These are phyloP conservation scores for Holotrichia oblita DNA, from an alignment of 1,140 invertebrate genomes.

Conservation along the genomic window DNA sequence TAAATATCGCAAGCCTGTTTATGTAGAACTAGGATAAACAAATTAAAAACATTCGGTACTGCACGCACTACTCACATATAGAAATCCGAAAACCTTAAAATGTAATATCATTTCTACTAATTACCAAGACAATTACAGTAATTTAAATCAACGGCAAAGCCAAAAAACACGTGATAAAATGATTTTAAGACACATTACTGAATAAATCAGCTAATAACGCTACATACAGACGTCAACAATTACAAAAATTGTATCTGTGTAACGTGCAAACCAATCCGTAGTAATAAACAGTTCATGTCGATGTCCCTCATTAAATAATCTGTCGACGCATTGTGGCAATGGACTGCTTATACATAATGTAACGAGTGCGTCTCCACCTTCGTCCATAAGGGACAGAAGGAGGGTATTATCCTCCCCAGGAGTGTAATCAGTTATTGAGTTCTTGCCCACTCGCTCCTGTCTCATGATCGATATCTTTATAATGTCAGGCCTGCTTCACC, in stretches of 20 bases:
- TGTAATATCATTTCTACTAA: too few species aligned
- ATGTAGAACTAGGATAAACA: too few species aligned
- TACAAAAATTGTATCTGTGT: background rate
- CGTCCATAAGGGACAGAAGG: constrained; percentile 7
- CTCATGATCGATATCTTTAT: constrained; percentile 45
- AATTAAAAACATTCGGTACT: too few species aligned
- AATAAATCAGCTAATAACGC: too few species aligned
- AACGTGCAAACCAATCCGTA: background rate
- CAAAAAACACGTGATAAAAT: too few species aligned
- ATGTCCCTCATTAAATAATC: constrained; percentile 10
- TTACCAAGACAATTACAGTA: too few species aligned
- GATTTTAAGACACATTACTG: too few species aligned
- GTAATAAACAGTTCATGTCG: constrained; percentile 12
- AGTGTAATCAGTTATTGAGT: constrained; percentile 43
- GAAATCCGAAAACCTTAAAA: too few species aligned
- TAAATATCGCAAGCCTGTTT: too few species aligned
- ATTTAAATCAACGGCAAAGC: too few species aligned
- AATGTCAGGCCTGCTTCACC: constrained; percentile 35
- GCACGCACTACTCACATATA: too few species aligned
- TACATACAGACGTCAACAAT: background rate
- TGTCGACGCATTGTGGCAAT: background rate
- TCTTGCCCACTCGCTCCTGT: constrained; percentile 23
- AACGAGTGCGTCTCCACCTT: constrained; percentile 13
- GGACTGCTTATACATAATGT: constrained; percentile 26
- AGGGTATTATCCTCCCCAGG: constrained; percentile 39